Evolutionary conservation across 2,113 vertebrate species (phyloP).

Genomic region (Brienomyrus longianalis): DNA sequence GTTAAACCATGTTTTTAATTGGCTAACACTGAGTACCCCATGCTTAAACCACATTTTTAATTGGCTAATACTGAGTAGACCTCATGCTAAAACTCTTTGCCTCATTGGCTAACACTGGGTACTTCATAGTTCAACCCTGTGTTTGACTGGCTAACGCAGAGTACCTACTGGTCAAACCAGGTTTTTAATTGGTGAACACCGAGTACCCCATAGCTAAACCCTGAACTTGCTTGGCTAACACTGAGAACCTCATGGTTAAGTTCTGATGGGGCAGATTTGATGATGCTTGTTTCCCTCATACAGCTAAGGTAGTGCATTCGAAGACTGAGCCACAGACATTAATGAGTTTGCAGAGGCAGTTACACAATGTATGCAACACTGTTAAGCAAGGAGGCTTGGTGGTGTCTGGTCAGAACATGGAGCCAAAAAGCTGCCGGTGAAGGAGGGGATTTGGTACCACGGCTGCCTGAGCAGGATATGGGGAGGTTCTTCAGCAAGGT

Average conservation of each 20-base stretch:
- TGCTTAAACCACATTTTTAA: not conserved
- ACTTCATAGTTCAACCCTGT: too few relatives aligned
- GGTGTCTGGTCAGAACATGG: not conserved
- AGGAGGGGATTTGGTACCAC: not conserved
- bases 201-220: not conserved
- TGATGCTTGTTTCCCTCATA: not conserved
- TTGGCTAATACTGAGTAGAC: not conserved
- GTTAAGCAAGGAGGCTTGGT: not conserved
- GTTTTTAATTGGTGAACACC: not conserved
- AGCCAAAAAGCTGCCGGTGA: not conserved
- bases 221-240: not conserved
- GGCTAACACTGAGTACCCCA: too few relatives aligned
- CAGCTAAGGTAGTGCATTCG: not conserved
- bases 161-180: too few relatives aligned
- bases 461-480: not conserved
- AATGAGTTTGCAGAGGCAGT: not conserved
- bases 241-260: not conserved
- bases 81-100: too few relatives aligned
- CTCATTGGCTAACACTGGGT: too few relatives aligned
- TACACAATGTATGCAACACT: not conserved
- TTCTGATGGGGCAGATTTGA: not conserved
- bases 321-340: not conserved
- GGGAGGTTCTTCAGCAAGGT: not conserved
- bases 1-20: too few relatives aligned
- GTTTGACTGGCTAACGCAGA: too few relatives aligned